A percentile compares a stretch with the other conserved stretches of the same genome.
These are phyloP conservation scores for Phycodurus eques DNA, from an alignment of 2,113 vertebrate species.

Conservation along the genomic window DNA sequence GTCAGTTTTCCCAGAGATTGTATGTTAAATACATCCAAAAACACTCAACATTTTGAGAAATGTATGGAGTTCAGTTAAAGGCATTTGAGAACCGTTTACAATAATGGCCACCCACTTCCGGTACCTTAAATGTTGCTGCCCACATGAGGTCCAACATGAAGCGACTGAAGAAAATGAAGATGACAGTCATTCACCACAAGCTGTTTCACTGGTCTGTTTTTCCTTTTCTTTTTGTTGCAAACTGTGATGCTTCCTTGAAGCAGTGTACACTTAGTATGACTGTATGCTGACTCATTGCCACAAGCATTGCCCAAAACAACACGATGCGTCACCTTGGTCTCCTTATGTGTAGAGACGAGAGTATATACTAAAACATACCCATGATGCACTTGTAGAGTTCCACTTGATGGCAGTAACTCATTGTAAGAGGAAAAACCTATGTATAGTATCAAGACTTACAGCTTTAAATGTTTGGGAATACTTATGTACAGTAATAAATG, in stretches of 20 bases:
- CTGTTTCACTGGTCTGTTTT: constrained; percentile 13
- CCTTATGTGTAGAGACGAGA: not conserved
- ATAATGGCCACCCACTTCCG: not conserved
- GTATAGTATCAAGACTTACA: too few relatives aligned
- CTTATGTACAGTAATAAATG: not conserved
- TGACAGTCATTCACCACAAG: constrained; percentile 22
- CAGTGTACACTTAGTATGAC: constrained; percentile 16
- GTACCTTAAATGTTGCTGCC: not conserved
- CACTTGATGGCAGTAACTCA: constrained; percentile 44
- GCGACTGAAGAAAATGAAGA: constrained; percentile 8
- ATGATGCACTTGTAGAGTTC: not conserved
- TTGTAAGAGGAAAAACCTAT: not conserved
- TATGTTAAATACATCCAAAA: too few relatives aligned
- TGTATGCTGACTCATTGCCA: constrained; percentile 26
- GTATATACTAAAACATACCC: not conserved
- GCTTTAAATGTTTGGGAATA: too few relatives aligned
- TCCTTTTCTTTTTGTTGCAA: not conserved
- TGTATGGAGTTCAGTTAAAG: not conserved
- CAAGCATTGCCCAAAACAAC: constrained; percentile 15
- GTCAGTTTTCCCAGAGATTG: too few relatives aligned
- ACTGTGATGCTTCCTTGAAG: not conserved
- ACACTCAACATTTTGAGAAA: too few relatives aligned
- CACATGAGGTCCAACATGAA: not conserved
- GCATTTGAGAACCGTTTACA: not conserved
- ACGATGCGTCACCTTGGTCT: constrained; percentile 15